Base-by-base conservation (phyloP, 2,888 invertebrate genomes). In the Dusona sp. region DNA sequence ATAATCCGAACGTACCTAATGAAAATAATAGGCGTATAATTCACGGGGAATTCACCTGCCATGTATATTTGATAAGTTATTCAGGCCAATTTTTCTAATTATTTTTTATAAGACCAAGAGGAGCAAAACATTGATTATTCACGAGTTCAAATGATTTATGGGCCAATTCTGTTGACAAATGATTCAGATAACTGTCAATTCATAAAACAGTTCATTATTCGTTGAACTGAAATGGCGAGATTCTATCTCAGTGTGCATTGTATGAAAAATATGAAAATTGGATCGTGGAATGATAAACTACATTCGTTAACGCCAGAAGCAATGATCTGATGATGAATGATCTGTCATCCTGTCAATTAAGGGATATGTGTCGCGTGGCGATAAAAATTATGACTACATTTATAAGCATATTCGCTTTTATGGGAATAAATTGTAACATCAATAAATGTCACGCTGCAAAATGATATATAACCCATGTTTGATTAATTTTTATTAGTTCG, bases 241-340 rank as follows among this genome's bases (percentile, higher is more conserved):
- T 29, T 29, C 29, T 13, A 29, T 9, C 61, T 29, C 61, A 16
- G 61, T 16, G 61, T 19, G 48, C 48, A 48, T 48, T 48, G 16
- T 61, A 16, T 61, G 61, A 25, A 29, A 29, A 61, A 33, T 16
- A 38, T 22, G 70, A n/a, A 48, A 70, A 70, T 73, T 13, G 16
- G 16, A 42, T 8, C 25, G 36, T 8, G n/a, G 11, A 73, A 51
- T 51, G 72, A n/a, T 33, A 54, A 72, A 73, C 51, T 48, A 8
- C 36, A 51, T 33, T 54, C 51, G 36, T 51, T 16, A 36, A 73
- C 8, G 74, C 22, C 57, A 42, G 42, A 25, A 42, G 22, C 33
- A 65, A 48, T 33, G 77, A 65, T 77, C 29, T 8, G 33, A 77
- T 77, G 64, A 77, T 64, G n/a, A 77, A 77, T 77, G 29, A 48